phyloP scores from a whole-genome alignment of 2,113 vertebrate species.

The Romanogobio albipinnatus region DNA sequence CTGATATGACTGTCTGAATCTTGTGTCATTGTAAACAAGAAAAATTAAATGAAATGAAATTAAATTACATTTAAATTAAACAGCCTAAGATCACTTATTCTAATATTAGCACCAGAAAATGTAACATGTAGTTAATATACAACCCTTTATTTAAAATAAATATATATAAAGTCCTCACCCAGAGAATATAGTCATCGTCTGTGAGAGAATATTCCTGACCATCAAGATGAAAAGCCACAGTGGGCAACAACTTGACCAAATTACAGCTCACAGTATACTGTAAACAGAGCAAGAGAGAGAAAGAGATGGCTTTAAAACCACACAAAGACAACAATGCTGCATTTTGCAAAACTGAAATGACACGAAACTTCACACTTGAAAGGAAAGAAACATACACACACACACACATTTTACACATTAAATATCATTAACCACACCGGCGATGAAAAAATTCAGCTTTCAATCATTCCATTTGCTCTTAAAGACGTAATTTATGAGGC shows the following conservation, averaged over 20 bases:
- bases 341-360: neutral
- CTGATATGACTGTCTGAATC: neutral
- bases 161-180: conserved; percentile 73
- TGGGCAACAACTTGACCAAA: conserved; percentile 83
- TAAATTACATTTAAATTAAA: too few species aligned
- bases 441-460: neutral
- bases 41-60: too few species aligned
- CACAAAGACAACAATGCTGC: neutral
- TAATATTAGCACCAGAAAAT: neutral
- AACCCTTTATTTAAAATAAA: neutral
- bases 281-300: conserved; percentile 5
- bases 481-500: neutral
- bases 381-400: neutral
- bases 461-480: conserved; percentile 17
- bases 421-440: neutral
- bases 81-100: neutral
- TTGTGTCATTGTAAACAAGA: neutral
- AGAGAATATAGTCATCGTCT: conserved; percentile 84
- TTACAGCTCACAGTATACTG: conserved; percentile 91
- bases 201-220: conserved; percentile 81
- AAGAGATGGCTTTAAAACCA: neutral
- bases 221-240: conserved; percentile 89
- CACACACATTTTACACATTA: neutral
- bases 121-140: neutral
- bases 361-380: neutral